A percentile compares a stretch with the other conserved stretches of the same genome.
Conservation (phyloP, 2,888 invertebrate genomes). For the Orthonevra nobilis region DNA sequence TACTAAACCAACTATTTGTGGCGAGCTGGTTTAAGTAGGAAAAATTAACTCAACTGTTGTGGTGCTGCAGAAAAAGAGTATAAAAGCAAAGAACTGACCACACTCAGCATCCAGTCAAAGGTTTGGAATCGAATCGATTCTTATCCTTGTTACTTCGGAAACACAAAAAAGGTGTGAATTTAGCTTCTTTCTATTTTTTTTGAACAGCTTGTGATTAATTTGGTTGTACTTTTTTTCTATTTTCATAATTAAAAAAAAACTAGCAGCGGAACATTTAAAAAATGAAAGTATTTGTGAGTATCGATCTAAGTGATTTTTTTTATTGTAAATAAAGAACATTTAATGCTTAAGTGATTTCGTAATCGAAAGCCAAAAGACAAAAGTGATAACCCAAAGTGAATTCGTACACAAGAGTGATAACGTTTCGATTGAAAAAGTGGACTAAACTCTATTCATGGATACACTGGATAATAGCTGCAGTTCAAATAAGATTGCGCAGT, state of each 20-base stretch:
- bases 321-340: conserved; percentile 29
- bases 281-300: conserved; percentile 83
- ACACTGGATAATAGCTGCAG: conserved; percentile 36
- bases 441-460: conserved; percentile 26
- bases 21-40: conserved; percentile 62
- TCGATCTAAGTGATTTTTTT: conserved; percentile 60
- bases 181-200: conserved; percentile 1
- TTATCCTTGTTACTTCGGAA: conserved; percentile 76
- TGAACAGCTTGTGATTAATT: conserved; percentile 50
- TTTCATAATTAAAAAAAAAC: conserved; percentile 32
- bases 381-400: conserved; percentile 33
- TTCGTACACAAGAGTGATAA: conserved; percentile 23
- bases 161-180: conserved; percentile 63
- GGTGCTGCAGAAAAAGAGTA: conserved; percentile 73
- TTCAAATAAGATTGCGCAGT: background rate
- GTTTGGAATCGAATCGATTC: conserved; percentile 80
- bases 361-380: conserved; percentile 15
- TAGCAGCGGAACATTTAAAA: conserved; percentile 68
- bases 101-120: conserved; percentile 81
- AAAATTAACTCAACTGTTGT: conserved; percentile 59
- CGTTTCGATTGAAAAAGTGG: background rate
- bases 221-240: conserved; percentile 54
- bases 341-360: conserved; percentile 52
- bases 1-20: conserved; percentile 30
- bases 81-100: conserved; percentile 80